A percentile compares a stretch with the other conserved stretches of the same genome.
These are phyloP conservation scores for Paragorgia papillata DNA, from an alignment of 92 coral and sea anemone genomes.

Conservation along the genomic window DNA sequence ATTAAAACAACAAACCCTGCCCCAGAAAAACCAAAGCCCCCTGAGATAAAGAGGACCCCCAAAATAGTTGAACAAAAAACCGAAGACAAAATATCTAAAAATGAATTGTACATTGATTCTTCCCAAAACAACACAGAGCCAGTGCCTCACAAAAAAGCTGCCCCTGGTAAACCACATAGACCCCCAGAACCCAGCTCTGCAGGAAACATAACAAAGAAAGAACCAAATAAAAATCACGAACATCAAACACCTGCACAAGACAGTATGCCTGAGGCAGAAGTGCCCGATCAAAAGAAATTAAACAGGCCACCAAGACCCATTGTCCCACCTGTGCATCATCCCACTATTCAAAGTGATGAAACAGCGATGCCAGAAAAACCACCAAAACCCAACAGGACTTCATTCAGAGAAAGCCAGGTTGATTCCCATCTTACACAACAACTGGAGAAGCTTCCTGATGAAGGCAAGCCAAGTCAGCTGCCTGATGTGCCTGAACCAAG, in stretches of 20 bases:
- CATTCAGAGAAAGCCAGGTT: background rate
- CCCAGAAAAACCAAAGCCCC: background rate
- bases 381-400: background rate
- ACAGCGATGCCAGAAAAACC: background rate
- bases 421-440: background rate
- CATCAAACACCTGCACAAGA: background rate
- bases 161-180: background rate
- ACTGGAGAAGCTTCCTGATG: too few relatives aligned
- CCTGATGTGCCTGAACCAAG: too few relatives aligned
- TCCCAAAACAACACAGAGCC: background rate
- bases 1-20: background rate
- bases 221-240: background rate
- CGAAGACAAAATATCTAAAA: background rate
- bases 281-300: background rate
- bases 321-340: background rate
- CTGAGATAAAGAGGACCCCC: background rate
- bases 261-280: background rate
- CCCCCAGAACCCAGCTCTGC: conserved; percentile 3
- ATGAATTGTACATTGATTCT: background rate
- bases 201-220: background rate
- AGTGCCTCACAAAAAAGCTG: background rate
- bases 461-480: too few relatives aligned
- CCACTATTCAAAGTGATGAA: background rate
- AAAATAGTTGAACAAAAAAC: background rate
- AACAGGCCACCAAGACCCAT: background rate